phyloP scores from a whole-genome alignment of 1,140 invertebrate genomes.

The Aphaenogaster ashmeadi region DNA sequence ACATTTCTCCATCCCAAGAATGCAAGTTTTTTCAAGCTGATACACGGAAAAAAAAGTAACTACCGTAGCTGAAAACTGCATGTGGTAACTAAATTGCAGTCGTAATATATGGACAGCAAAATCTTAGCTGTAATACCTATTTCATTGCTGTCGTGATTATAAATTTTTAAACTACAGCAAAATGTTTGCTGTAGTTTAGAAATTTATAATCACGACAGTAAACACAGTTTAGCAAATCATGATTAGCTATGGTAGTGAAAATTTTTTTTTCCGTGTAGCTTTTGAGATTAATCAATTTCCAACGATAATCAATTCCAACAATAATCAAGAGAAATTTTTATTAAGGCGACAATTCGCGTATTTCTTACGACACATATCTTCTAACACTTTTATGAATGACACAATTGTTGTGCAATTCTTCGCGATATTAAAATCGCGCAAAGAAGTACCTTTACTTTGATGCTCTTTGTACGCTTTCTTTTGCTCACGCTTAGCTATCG shows the following conservation, averaged over 20 bases:
- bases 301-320: not conserved
- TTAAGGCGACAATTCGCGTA: not conserved
- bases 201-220: too few species aligned
- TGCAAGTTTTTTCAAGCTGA: not conserved
- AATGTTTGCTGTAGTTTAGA: too few species aligned
- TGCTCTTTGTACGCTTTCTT: not conserved
- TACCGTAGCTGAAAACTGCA: too few species aligned
- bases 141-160: too few species aligned
- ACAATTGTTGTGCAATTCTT: not conserved
- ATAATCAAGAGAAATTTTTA: not conserved
- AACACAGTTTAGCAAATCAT: too few species aligned
- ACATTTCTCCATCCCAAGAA: not conserved
- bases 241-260: too few species aligned
- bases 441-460: not conserved
- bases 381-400: not conserved
- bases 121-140: too few species aligned
- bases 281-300: not conserved
- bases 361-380: not conserved
- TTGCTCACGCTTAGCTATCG: not conserved
- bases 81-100: too few species aligned
- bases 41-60: too few species aligned
- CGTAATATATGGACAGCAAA: too few species aligned
- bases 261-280: not conserved
- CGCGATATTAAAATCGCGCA: slow-evolving; percentile 10
- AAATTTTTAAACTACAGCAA: too few species aligned